phyloP scores from a whole-genome alignment of 2,113 vertebrate genomes.

The Sinocyclocheilus rhinocerous region DNA sequence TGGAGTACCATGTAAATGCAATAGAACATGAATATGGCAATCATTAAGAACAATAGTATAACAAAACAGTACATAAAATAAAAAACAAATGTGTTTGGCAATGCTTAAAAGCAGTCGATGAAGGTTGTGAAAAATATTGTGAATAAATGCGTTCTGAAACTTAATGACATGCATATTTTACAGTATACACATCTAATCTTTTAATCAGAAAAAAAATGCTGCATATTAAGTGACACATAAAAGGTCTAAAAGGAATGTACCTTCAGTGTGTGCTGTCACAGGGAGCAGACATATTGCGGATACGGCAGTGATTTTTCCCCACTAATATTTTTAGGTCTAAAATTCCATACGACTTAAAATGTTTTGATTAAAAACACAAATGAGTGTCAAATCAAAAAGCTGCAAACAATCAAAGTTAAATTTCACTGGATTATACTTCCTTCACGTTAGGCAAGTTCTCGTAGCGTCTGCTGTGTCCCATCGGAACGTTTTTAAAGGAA shows the following conservation, averaged over 20 bases:
- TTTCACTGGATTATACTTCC: neutral
- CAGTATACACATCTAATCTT: neutral
- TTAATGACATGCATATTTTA: neutral
- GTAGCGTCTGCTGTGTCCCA: neutral
- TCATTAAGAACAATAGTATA: neutral
- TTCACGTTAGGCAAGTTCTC: neutral
- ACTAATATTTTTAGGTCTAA: neutral
- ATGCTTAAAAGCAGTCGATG: neutral
- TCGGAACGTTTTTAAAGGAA: conserved; percentile 47
- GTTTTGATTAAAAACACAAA: neutral
- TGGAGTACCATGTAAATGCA: neutral
- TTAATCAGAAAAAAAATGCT: neutral
- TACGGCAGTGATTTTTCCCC: neutral
- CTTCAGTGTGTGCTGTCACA: conserved; percentile 9
- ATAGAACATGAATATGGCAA: neutral
- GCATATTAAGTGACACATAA: neutral
- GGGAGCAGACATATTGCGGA: conserved; percentile 50
- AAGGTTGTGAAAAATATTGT: neutral
- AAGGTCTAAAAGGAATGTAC: neutral
- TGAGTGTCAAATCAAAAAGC: too few species aligned
- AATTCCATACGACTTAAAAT: neutral
- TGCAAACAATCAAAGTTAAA: too few species aligned
- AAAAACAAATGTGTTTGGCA: neutral
- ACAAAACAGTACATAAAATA: neutral
- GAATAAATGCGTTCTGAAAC: neutral